Evolutionary conservation across 2,113 vertebrate species (phyloP), one percentile per base, ranked within the genome.

Genomic region (Amphiprion percula): DNA sequence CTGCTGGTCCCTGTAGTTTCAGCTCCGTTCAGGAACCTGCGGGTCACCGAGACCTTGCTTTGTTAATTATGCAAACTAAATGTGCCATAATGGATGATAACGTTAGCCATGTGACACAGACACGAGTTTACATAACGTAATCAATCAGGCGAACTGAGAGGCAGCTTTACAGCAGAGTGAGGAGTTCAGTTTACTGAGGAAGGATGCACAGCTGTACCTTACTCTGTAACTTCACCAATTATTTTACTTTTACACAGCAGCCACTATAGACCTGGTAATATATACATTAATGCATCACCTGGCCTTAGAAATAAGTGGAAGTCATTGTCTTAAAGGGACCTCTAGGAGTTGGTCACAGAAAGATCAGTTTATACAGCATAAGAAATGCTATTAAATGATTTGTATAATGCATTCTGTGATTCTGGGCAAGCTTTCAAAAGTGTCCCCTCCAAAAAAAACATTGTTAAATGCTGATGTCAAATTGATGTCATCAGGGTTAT

Each of bases 61-160:
- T 62, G 74, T 80, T 78, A 84, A 90, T 79, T 79, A 82, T 84
- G 68, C 76, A 80, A 88, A 90, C 54, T 58, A 72, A 83, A 85
- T 65, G 63, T 58, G 46, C 74, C 72, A 79, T 80, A 60, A 88
- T 78, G 68, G 83, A 70, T 84, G 23, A 53, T 82, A 62, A 74
- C 60, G 53, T 66, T 61, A 26, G 60, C 50, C 69, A 60, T 54
- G 81, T 79, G 88, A 85, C 74, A 53, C 52, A 77, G 61, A 49
- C 55, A 59, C 41, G 24, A 6, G 74, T 62, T 88, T 85, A 54
- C 61, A 63, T 87, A 85, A 90, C 44, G 23, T 2, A 52, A 87
- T 82, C 75, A 74, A 76, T 82, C 84, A 83, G 80, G 69, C 16
- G 14, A 75, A 82, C 66, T 56, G 68, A 58, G 47, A 67, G 83